Evolutionary conservation across 2,888 invertebrate species (phyloP).

Genomic region (Agriopis marginaria): DNA sequence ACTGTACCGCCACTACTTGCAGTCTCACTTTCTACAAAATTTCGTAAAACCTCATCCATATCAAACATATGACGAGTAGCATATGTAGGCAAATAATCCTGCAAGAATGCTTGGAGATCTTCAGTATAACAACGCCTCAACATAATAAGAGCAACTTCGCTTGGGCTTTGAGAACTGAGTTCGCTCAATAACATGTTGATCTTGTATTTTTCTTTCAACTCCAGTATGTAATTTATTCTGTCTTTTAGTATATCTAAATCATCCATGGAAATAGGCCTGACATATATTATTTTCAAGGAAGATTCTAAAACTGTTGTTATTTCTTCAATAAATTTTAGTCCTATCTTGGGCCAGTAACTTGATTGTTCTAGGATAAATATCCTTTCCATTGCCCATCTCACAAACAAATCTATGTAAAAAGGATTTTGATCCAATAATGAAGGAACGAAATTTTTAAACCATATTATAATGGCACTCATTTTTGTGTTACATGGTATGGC

Average conservation of each 20-base stretch:
- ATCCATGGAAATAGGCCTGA: slow-evolving; percentile 78
- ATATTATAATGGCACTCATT: slow-evolving; percentile 76
- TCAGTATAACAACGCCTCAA: slow-evolving; percentile 82
- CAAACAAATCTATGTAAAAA: slow-evolving; percentile 77
- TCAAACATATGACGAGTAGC: slow-evolving; percentile 74
- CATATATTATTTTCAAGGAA: slow-evolving; percentile 70
- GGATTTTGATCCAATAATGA: slow-evolving; percentile 75
- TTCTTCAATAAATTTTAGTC: slow-evolving; percentile 77
- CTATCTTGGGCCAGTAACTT: slow-evolving; percentile 83
- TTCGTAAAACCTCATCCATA: slow-evolving; percentile 72
- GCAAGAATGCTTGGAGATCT: slow-evolving; percentile 74
- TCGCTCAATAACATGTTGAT: slow-evolving; percentile 79
- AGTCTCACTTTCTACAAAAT: slow-evolving; percentile 78
- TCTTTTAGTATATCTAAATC: slow-evolving; percentile 75
- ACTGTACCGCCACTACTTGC: slow-evolving; percentile 74
- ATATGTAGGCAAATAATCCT: slow-evolving; percentile 75
- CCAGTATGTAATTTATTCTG: slow-evolving; percentile 73
- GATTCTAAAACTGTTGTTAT: slow-evolving; percentile 68
- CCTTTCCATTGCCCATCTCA: slow-evolving; percentile 80
- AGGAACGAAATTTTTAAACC: slow-evolving; percentile 79
- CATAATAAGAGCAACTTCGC: slow-evolving; percentile 79
- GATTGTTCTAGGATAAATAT: slow-evolving; percentile 78
- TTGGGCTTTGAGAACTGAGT: slow-evolving; percentile 72
- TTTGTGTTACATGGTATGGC: slow-evolving; percentile 76
- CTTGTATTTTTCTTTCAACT: slow-evolving; percentile 79